These are phyloP conservation scores for Sylvietta virens DNA, from an alignment of 2,113 vertebrate genomes.

Conservation along the genomic window DNA sequence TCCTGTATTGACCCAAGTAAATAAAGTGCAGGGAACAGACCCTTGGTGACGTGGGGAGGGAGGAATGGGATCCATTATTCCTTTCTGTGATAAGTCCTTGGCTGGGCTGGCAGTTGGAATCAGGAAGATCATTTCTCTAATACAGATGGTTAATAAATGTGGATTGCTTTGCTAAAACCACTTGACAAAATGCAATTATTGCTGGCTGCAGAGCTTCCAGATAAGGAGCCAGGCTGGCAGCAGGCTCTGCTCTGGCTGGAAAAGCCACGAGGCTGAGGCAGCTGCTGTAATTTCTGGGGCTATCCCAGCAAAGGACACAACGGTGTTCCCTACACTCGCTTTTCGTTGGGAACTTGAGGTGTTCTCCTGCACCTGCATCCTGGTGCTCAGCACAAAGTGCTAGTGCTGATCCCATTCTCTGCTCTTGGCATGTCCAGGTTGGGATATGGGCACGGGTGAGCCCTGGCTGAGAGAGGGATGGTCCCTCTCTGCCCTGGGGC, in stretches of 20 bases:
- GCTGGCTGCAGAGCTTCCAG: neutral
- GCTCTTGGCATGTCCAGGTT: neutral
- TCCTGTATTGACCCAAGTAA: neutral
- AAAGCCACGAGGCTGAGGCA: neutral
- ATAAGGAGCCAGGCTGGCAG: neutral
- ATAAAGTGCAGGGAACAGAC: neutral
- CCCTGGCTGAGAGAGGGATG: neutral
- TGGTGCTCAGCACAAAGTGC: neutral
- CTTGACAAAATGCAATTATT: neutral
- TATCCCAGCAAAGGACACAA: neutral
- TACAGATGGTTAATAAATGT: conserved; percentile 31
- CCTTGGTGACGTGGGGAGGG: neutral
- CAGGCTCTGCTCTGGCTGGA: neutral
- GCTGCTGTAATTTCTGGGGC: neutral
- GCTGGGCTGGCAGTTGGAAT: neutral
- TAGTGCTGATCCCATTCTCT: neutral
- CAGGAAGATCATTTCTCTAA: conserved; percentile 23
- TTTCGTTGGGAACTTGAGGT: fast-evolving
- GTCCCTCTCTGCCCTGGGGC: neutral
- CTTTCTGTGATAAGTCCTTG: neutral
- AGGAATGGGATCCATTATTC: neutral
- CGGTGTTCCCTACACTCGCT: neutral
- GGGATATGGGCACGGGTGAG: fast-evolving
- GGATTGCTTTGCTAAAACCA: conserved; percentile 27
- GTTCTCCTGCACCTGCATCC: neutral